Evolutionary conservation across 2,113 vertebrate species (phyloP).

Genomic region (Lophura nycthemera): DNA sequence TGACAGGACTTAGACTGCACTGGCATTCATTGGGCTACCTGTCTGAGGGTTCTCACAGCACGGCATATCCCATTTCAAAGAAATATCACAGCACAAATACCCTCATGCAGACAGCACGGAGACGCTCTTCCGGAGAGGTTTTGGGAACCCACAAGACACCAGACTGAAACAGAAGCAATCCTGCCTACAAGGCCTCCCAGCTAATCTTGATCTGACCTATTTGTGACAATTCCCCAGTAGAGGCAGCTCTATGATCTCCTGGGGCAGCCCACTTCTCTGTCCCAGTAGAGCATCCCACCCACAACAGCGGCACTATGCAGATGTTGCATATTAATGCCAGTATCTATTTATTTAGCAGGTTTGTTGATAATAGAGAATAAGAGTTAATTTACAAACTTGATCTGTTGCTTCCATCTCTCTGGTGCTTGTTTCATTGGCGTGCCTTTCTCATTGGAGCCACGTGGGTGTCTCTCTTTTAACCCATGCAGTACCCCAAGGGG

Average conservation of each 20-base stretch:
- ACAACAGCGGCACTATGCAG: background rate
- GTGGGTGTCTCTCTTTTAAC: background rate
- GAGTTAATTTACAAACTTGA: background rate
- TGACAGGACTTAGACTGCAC: background rate
- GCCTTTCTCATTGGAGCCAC: background rate
- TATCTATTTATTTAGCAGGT: background rate
- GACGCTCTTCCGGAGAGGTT: background rate
- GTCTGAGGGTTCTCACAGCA: background rate
- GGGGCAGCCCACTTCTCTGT: background rate
- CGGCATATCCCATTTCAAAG: background rate
- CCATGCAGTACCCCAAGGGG: background rate
- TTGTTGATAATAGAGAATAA: background rate
- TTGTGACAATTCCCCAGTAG: conserved; percentile 17
- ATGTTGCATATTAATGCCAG: background rate
- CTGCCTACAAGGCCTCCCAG: background rate
- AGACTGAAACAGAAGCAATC: background rate
- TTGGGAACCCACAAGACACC: background rate
- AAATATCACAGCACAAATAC: background rate
- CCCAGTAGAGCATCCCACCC: background rate
- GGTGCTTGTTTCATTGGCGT: background rate
- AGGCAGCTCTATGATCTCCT: background rate
- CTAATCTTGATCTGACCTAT: conserved; percentile 35
- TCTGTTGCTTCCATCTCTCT: background rate
- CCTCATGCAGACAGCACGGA: background rate
- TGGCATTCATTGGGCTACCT: background rate